Percentiles rank a stretch among this genome's conserved stretches.
phyloP scores from a whole-genome alignment of 2,113 vertebrate species.

The Proteles cristata region DNA sequence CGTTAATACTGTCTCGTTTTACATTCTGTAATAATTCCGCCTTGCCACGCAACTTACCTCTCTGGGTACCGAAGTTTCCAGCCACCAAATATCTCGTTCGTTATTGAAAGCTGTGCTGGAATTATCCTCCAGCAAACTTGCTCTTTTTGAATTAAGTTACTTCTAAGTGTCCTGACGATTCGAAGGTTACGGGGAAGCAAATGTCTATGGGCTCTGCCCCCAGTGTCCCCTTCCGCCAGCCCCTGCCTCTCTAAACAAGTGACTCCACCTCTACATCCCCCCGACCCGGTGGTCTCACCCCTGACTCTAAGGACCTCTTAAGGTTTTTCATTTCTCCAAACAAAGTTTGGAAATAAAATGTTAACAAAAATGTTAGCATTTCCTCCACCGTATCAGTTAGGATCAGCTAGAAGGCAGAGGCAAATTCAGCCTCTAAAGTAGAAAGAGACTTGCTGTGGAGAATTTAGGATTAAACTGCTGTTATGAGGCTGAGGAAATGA shows the following conservation, averaged over 20 bases:
- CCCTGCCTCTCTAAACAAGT: background rate
- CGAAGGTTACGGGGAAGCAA: background rate
- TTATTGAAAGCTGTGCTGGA: background rate
- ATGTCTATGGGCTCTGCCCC: fast-evolving
- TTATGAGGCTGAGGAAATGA: background rate
- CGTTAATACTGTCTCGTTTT: background rate
- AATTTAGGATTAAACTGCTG: background rate
- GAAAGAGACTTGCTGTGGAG: background rate
- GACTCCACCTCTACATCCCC: background rate
- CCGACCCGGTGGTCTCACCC: background rate
- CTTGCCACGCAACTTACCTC: background rate
- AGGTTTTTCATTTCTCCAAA: background rate
- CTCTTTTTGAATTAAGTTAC: background rate
- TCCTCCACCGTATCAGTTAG: background rate
- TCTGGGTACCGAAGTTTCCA: background rate
- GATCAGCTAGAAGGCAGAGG: background rate
- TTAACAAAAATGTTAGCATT: background rate
- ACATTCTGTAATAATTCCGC: background rate
- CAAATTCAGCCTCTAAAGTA: background rate
- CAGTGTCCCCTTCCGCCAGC: fast-evolving
- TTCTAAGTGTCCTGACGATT: background rate
- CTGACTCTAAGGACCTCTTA: background rate
- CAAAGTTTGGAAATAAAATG: no score
- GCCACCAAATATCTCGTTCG: background rate
- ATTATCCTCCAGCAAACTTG: background rate